These are phyloP conservation scores for Onychostruthus taczanowskii DNA, from an alignment of 2,113 vertebrate species.

Conservation along the genomic window DNA sequence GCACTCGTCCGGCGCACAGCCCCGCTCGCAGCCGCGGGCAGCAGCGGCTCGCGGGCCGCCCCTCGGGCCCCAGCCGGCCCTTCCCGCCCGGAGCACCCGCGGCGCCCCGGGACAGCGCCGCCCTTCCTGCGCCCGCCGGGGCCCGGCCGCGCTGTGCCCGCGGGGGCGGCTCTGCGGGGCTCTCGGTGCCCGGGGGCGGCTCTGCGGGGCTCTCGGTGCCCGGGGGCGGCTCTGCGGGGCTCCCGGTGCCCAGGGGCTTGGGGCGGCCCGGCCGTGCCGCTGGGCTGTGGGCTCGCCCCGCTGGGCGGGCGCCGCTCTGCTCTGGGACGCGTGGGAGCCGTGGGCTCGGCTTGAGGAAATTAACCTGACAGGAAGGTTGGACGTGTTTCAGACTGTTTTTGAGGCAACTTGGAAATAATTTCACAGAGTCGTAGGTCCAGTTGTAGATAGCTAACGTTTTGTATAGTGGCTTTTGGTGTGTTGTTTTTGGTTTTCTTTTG, in stretches of 20 bases:
- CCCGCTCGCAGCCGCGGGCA: fast-evolving
- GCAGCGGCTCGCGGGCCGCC: not conserved
- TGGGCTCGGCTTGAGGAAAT: no score
- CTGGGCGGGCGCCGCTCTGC: fast-evolving
- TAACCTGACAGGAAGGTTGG: fast-evolving
- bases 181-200: no score
- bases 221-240: no score
- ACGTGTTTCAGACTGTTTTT: fast-evolving
- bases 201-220: no score
- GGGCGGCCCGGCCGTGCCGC: not conserved
- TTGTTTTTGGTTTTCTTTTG: not conserved
- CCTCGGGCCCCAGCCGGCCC: not conserved
- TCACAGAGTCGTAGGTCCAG: not conserved
- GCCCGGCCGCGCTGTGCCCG: not conserved
- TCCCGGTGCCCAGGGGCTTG: no score
- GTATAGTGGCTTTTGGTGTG: not conserved
- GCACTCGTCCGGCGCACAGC: fast-evolving
- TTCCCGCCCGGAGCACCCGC: no score
- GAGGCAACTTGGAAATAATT: not conserved
- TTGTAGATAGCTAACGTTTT: not conserved
- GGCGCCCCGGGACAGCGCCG: fast-evolving
- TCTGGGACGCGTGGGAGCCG: fast-evolving
- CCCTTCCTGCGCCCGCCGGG: no score
- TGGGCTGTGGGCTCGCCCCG: not conserved
- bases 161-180: no score